Conservation (phyloP, 2,113 vertebrate genomes). For the Oncorhynchus tshawytscha region DNA sequence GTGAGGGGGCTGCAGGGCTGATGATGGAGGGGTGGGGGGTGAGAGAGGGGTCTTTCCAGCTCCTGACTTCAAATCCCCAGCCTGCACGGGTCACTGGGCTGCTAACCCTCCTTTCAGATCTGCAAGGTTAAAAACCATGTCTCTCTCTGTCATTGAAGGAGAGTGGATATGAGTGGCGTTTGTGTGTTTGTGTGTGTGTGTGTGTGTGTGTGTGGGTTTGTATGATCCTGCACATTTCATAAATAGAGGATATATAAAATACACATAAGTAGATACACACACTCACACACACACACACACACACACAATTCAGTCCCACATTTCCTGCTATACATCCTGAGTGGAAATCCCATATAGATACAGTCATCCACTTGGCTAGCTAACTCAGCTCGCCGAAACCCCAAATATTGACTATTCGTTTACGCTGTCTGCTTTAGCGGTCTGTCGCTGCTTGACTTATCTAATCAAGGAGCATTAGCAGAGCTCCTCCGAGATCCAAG, state of each 20-base stretch:
- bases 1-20: background rate
- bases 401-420: constrained; percentile 68
- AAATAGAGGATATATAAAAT: background rate
- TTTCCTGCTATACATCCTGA: constrained; percentile 13
- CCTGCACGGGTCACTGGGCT: constrained; percentile 53
- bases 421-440: constrained; percentile 47
- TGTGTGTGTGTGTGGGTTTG: too few species aligned
- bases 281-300: background rate
- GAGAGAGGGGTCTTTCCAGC: constrained; percentile 30
- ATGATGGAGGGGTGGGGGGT: constrained; percentile 5
- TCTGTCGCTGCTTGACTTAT: constrained; percentile 56
- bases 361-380: constrained; percentile 23
- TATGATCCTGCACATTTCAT: too few species aligned
- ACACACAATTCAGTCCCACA: background rate
- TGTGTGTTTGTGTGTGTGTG: constrained; percentile 7
- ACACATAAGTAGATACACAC: background rate
- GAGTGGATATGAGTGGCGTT: background rate
- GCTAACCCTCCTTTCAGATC: constrained; percentile 37
- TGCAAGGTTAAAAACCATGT: constrained; percentile 59
- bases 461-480: constrained; percentile 64
- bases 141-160: constrained; percentile 10
- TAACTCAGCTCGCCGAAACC: constrained; percentile 41
- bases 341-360: constrained; percentile 12
- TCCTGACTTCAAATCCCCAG: constrained; percentile 27
- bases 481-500: constrained; percentile 61